Conservation (phyloP, 2,797 vertebrate genomes). For the Lutjanus argentimaculatus region DNA sequence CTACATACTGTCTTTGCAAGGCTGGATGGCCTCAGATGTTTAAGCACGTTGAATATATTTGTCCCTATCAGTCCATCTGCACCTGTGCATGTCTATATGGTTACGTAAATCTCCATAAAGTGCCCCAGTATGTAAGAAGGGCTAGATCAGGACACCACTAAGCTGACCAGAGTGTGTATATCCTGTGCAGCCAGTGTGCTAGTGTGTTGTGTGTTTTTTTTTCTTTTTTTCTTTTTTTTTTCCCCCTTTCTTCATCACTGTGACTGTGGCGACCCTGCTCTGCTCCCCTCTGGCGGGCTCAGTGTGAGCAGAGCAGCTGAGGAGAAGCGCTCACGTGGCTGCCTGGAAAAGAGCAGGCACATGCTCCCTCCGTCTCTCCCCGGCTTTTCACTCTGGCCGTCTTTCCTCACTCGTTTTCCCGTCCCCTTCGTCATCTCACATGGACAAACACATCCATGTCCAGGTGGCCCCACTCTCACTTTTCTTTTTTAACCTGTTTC, state of each 20-base stretch:
- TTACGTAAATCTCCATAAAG: constrained; percentile 38
- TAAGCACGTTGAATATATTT: too few relatives aligned
- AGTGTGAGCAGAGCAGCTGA: constrained; percentile 80
- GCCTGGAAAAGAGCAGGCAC: constrained; percentile 75
- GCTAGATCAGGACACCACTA: constrained; percentile 1
- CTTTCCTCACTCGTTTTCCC: constrained; percentile 14
- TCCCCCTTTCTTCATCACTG: constrained; percentile 41
- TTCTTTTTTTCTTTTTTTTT: constrained; percentile 20
- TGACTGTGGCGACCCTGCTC: constrained; percentile 70
- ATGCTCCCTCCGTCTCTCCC: constrained; percentile 52
- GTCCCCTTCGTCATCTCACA: constrained; percentile 42
- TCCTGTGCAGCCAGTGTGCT: constrained; percentile 1
- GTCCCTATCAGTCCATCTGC: neutral
- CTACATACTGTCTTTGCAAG: neutral
- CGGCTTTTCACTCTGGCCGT: constrained; percentile 1
- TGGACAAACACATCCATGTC: constrained; percentile 46
- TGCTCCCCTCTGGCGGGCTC: constrained; percentile 73
- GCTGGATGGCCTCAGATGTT: neutral
- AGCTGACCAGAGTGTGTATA: constrained; percentile 1
- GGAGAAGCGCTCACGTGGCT: constrained; percentile 80
- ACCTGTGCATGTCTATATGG: neutral
- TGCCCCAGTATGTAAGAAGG: neutral
- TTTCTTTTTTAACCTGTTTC: constrained; percentile 42
- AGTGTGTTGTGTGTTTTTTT: neutral
- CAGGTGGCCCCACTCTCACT: constrained; percentile 53